These are phyloP conservation scores for Dicycla oo DNA, from an alignment of 2,888 invertebrate genomes.

Conservation along the genomic window DNA sequence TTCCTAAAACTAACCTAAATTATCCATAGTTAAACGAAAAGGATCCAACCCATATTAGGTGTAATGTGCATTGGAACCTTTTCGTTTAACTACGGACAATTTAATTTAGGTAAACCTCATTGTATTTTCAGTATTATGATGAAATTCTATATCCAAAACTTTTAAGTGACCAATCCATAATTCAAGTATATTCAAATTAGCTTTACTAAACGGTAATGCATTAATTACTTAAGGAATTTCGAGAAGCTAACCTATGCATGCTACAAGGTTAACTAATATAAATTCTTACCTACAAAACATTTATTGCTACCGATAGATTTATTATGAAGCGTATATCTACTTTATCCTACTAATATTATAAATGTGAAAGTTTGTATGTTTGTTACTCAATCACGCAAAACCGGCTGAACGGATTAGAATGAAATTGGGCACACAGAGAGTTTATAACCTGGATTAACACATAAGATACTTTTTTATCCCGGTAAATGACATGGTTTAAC, in stretches of 20 bases:
- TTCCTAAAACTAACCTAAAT: too few relatives aligned
- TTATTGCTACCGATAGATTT: conserved; percentile 24
- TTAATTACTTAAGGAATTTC: conserved; percentile 44
- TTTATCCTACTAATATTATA: not conserved
- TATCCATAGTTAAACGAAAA: too few relatives aligned
- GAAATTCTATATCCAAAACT: conserved; percentile 1
- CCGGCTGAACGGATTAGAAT: not conserved
- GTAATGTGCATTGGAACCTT: too few relatives aligned
- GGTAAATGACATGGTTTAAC: not conserved
- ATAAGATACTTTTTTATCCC: not conserved
- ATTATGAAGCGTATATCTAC: conserved; percentile 7
- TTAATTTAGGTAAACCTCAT: not conserved
- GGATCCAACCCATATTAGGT: too few relatives aligned
- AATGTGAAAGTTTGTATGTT: not conserved
- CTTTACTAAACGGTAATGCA: conserved; percentile 14
- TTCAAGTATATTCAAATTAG: conserved; percentile 44
- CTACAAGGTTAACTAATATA: conserved; percentile 23
- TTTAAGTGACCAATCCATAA: not conserved
- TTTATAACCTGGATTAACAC: not conserved
- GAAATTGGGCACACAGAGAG: not conserved
- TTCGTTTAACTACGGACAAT: too few relatives aligned
- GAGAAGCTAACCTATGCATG: conserved; percentile 16
- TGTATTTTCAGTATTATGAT: not conserved
- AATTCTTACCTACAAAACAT: conserved; percentile 14
- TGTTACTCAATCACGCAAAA: not conserved